These are phyloP conservation scores for Corbicula japonica DNA, from an alignment of 2,888 invertebrate species.

Conservation along the genomic window DNA sequence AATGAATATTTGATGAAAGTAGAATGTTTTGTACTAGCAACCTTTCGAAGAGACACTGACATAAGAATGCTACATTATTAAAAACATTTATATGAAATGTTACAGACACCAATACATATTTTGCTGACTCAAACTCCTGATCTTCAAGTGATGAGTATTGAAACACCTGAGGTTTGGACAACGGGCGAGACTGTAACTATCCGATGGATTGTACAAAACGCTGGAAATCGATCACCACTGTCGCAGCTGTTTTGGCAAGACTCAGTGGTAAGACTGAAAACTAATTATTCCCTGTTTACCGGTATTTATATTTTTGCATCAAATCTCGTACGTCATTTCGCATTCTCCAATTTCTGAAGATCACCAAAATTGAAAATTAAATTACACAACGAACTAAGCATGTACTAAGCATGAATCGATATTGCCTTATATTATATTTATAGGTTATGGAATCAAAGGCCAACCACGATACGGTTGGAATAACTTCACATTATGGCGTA, in stretches of 20 bases:
- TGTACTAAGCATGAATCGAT: neutral
- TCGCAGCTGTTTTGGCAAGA: slow-evolving; percentile 40
- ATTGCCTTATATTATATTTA: neutral
- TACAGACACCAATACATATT: slow-evolving; percentile 16
- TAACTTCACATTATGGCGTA: neutral
- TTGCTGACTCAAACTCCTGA: slow-evolving; percentile 34
- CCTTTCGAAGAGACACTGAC: too few relatives aligned
- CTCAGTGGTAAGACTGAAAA: slow-evolving; percentile 25
- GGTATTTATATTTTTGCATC: too few relatives aligned
- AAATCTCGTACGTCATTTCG: too few relatives aligned
- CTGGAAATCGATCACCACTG: slow-evolving; percentile 27
- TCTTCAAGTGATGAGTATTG: neutral
- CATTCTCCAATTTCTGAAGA: neutral
- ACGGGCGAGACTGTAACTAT: slow-evolving; percentile 45
- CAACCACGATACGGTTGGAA: neutral
- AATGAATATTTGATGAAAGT: neutral
- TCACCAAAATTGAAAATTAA: neutral
- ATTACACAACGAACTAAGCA: neutral
- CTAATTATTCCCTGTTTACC: too few relatives aligned
- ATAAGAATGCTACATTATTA: too few relatives aligned
- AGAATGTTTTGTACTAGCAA: neutral
- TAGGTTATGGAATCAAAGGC: slow-evolving; percentile 1
- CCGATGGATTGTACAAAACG: slow-evolving; percentile 43
- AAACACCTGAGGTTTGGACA: neutral
- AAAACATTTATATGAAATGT: too few relatives aligned